Percentiles rank a stretch among this genome's conserved stretches.
phyloP scores from a whole-genome alignment of 1,140 invertebrate species.

The Tetraneura akinire region DNA sequence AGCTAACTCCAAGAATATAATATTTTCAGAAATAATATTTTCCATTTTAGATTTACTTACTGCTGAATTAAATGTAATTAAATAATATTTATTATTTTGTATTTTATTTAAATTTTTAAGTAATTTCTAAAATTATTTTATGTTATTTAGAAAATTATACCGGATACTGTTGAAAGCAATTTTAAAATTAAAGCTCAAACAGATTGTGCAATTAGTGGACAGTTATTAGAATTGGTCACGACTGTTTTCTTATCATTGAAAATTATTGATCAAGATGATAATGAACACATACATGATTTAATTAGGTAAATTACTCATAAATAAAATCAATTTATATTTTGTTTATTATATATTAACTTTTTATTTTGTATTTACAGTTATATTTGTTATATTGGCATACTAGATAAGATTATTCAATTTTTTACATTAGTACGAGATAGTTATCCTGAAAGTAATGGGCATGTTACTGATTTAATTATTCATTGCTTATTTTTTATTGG shows the following conservation, averaged over 20 bases:
- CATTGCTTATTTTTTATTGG: constrained; percentile 38
- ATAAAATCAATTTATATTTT: neutral
- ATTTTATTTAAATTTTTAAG: neutral
- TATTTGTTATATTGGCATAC: constrained; percentile 35
- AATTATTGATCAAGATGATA: constrained; percentile 20
- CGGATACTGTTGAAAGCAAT: constrained; percentile 43
- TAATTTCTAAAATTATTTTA: neutral
- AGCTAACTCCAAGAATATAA: constrained; percentile 13
- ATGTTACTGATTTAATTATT: constrained; percentile 35
- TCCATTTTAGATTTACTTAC: constrained; percentile 43
- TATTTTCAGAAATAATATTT: constrained; percentile 36
- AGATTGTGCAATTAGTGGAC: constrained; percentile 39
- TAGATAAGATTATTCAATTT: constrained; percentile 40
- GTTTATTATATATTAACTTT: neutral
- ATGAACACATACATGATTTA: constrained; percentile 31
- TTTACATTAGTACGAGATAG: constrained; percentile 33
- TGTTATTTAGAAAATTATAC: constrained; percentile 31
- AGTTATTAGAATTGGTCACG: constrained; percentile 32
- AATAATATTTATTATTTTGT: neutral
- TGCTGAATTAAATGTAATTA: constrained; percentile 41
- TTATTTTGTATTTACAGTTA: constrained; percentile 26
- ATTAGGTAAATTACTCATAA: constrained; percentile 1
- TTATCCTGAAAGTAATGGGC: constrained; percentile 46
- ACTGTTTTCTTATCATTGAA: constrained; percentile 35
- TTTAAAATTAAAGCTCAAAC: constrained; percentile 46